Evolutionary conservation across 64 coral and sea anemone species (phyloP).

Genomic region (Acropora yongei): DNA sequence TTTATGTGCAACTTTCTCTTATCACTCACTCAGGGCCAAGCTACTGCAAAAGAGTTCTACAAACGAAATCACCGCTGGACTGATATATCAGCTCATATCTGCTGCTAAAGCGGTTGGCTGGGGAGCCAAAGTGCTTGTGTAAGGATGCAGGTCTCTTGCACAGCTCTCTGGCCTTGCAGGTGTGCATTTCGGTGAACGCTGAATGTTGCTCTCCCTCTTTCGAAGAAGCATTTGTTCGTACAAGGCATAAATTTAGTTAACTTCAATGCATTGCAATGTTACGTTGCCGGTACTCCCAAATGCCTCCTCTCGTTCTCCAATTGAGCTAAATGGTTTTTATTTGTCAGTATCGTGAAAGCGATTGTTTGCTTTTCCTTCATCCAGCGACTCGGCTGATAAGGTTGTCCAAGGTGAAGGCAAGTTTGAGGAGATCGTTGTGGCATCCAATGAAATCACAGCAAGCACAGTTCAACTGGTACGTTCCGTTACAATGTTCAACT

Average conservation of each 20-base stretch:
- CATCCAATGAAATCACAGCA: constrained; percentile 94
- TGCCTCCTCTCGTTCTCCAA: too few species aligned
- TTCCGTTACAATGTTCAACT: not conserved
- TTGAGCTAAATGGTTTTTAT: too few species aligned
- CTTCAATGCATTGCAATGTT: too few species aligned
- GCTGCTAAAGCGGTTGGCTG: constrained; percentile 98
- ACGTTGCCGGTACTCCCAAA: too few species aligned
- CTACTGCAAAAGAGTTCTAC: constrained; percentile 96
- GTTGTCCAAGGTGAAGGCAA: constrained; percentile 92
- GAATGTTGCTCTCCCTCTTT: too few species aligned
- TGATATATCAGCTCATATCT: constrained; percentile 85
- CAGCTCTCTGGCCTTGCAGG: not conserved
- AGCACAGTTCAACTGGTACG: constrained; percentile 89
- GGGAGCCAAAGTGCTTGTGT: constrained; percentile 99
- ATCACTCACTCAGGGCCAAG: constrained; percentile 60
- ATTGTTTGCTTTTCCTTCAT: not conserved
- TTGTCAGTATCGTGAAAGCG: too few species aligned
- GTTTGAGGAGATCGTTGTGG: constrained; percentile 91
- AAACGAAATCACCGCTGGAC: constrained; percentile 96
- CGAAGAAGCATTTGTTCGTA: too few species aligned
- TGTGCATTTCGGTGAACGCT: not conserved
- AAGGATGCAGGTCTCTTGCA: constrained; percentile 21
- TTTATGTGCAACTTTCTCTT: too few species aligned
- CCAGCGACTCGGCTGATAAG: constrained; percentile 89
- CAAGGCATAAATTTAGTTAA: too few species aligned